Percentiles rank a stretch among this genome's conserved stretches.
Evolutionary conservation across 2,113 vertebrate genomes (phyloP).

Genomic region (Polypterus senegalus): DNA sequence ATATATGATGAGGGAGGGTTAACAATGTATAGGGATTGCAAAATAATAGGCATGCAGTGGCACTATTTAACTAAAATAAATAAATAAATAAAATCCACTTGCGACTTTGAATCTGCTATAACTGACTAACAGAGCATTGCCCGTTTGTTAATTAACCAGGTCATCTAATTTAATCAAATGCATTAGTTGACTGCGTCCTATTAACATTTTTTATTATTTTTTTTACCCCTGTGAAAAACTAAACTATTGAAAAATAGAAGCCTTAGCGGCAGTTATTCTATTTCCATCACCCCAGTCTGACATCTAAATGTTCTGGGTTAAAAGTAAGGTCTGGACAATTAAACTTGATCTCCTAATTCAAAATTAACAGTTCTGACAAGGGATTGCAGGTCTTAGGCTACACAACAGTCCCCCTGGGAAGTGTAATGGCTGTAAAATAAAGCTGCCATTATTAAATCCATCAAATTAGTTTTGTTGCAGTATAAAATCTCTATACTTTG

Average conservation of each 20-base stretch:
- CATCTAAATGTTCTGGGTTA: slow-evolving; percentile 33
- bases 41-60: too few relatives aligned
- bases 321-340: slow-evolving; percentile 26
- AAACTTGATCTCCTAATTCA: slow-evolving; percentile 8
- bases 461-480: slow-evolving; percentile 2
- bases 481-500: slow-evolving; percentile 6
- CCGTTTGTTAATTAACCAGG: slow-evolving; percentile 48
- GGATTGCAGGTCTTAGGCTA: slow-evolving; percentile 9
- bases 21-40: too few relatives aligned
- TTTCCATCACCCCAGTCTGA: slow-evolving; percentile 36
- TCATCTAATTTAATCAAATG: slow-evolving; percentile 45
- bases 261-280: slow-evolving; percentile 30
- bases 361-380: slow-evolving; percentile 9
- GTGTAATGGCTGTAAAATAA: slow-evolving; percentile 1
- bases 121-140: slow-evolving; percentile 47
- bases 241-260: slow-evolving; percentile 49
- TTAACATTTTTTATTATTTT: slow-evolving; percentile 37
- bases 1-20: too few relatives aligned
- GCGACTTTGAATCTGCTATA: slow-evolving; percentile 41
- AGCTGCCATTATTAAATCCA: slow-evolving; percentile 8
- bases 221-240: slow-evolving; percentile 43
- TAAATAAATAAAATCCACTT: slow-evolving; percentile 41
- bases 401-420: slow-evolving; percentile 1
- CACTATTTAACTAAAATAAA: too few relatives aligned
- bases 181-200: slow-evolving; percentile 42